These are phyloP conservation scores for Muschampia plurimacula DNA, from an alignment of 2,888 invertebrate species.

Conservation along the genomic window DNA sequence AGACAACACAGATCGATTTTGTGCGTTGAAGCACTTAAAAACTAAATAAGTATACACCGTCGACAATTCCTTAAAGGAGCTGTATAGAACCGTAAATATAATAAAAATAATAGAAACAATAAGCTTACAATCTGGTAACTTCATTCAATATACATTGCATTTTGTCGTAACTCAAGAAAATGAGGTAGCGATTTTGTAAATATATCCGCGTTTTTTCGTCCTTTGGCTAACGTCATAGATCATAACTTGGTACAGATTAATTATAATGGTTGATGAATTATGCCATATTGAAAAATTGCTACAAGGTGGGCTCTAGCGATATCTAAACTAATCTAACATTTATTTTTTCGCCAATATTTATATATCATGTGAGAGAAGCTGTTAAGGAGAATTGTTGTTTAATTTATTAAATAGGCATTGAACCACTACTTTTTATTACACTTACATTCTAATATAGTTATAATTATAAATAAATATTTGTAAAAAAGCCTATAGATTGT, in stretches of 20 bases:
- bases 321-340: conserved; percentile 73
- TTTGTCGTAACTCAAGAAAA: conserved; percentile 49
- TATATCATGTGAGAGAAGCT: conserved; percentile 54
- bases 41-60: conserved; percentile 37
- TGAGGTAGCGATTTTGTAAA: conserved; percentile 62
- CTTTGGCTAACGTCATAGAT: conserved; percentile 43
- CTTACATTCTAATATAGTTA: conserved; percentile 64
- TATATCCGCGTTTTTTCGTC: conserved; percentile 44
- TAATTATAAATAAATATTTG: conserved; percentile 66
- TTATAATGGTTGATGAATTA: conserved; percentile 21
- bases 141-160: conserved; percentile 47
- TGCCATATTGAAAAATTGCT: conserved; percentile 35
- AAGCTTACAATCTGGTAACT: conserved; percentile 57
- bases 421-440: conserved; percentile 59
- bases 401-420: conserved; percentile 44
- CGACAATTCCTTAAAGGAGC: conserved; percentile 31
- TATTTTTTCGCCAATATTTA: conserved; percentile 49
- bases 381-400: conserved; percentile 44
- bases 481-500: conserved; percentile 77
- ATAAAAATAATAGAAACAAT: conserved; percentile 40
- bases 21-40: conserved; percentile 48
- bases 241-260: conserved; percentile 20
- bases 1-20: conserved; percentile 43
- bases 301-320: conserved; percentile 76
- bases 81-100: conserved; percentile 24